Conservation (phyloP, 2,113 vertebrate species). For the Takifugu flavidus region DNA sequence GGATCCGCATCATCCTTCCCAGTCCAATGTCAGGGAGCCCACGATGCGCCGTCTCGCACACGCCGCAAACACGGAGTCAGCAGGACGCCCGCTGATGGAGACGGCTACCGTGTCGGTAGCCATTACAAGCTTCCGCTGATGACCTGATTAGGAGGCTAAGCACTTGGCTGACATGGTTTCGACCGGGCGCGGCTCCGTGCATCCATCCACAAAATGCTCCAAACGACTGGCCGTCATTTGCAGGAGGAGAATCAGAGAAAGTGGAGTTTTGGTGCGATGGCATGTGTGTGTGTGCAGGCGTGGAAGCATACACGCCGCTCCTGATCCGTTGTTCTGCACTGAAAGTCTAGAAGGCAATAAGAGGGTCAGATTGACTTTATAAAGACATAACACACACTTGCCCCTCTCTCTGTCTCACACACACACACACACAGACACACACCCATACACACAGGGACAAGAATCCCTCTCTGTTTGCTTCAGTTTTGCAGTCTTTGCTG, state of each 20-base stretch:
- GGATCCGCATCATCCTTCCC: constrained; percentile 20
- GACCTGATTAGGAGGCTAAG: constrained; percentile 49
- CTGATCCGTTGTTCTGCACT: too few relatives aligned
- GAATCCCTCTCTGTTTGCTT: too few relatives aligned
- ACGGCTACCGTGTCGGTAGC: constrained; percentile 40
- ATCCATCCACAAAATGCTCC: constrained; percentile 36
- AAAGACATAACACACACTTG: too few relatives aligned
- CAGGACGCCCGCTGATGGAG: constrained; percentile 24
- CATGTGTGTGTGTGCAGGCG: constrained; percentile 8
- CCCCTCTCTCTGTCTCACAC: too few relatives aligned
- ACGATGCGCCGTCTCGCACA: constrained; percentile 21
- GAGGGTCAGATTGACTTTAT: too few relatives aligned
- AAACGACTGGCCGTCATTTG: constrained; percentile 26
- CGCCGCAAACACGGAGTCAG: constrained; percentile 19
- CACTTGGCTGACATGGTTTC: constrained; percentile 51
- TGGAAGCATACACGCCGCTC: background rate
- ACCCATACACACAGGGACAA: too few relatives aligned
- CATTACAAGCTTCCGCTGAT: constrained; percentile 43
- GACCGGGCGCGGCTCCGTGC: constrained; percentile 38
- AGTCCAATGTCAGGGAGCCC: constrained; percentile 4
- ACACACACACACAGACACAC: too few relatives aligned
- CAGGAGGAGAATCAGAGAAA: constrained; percentile 5
- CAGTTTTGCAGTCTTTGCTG: background rate
- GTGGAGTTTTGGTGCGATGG: constrained; percentile 1
- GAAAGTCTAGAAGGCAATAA: too few relatives aligned